These are phyloP conservation scores for Sphenodon punctatus DNA, from an alignment of 2,797 vertebrate genomes.

Conservation along the genomic window DNA sequence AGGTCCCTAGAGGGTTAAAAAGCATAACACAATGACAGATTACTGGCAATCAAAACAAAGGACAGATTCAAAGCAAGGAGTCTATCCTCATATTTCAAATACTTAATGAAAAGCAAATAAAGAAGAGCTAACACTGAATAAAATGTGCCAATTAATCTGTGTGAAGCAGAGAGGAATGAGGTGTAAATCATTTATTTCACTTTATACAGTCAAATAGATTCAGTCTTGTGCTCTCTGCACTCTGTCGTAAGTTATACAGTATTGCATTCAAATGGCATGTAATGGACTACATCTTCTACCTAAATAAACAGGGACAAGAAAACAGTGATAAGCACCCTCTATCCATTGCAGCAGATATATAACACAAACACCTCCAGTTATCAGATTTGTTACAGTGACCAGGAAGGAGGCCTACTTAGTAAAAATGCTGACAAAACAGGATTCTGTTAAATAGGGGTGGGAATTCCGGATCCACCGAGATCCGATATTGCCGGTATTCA, in stretches of 20 bases:
- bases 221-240: neutral
- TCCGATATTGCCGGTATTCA: too few relatives aligned
- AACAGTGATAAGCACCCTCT: neutral
- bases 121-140: neutral
- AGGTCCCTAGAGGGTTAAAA: conserved; percentile 84
- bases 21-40: conserved; percentile 6
- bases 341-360: neutral
- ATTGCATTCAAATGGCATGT: neutral
- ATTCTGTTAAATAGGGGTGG: too few relatives aligned
- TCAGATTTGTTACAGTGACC: neutral
- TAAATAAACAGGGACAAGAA: conserved; percentile 14
- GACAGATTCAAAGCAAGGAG: neutral
- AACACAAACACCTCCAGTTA: conserved; percentile 14
- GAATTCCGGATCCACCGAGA: too few relatives aligned
- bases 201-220: neutral
- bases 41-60: conserved; percentile 5
- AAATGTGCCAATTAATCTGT: neutral
- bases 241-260: conserved; percentile 5
- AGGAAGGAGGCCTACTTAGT: neutral
- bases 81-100: neutral
- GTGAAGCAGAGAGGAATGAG: neutral
- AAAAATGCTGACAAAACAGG: too few relatives aligned
- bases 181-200: neutral
- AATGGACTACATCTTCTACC: neutral
- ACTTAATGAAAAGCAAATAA: neutral